phyloP scores from a whole-genome alignment of 2,113 vertebrate genomes.

The Emydura subglobosa region DNA sequence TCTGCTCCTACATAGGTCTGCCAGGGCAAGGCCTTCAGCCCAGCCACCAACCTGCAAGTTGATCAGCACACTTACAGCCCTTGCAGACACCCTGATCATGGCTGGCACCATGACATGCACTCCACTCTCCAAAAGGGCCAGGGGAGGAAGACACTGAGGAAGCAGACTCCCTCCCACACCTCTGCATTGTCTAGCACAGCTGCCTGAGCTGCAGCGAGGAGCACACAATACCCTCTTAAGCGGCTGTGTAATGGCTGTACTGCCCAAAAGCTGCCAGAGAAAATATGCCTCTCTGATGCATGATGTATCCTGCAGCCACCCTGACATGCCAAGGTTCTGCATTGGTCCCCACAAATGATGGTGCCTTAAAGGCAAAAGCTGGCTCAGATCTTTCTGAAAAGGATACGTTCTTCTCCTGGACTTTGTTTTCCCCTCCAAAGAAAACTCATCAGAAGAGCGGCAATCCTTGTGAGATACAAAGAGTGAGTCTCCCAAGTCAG shows the following conservation, averaged over 20 bases:
- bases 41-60: background rate
- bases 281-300: background rate
- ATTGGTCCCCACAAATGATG: background rate
- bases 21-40: accelerated
- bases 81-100: background rate
- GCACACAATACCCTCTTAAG: background rate
- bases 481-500: background rate
- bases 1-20: background rate
- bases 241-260: accelerated
- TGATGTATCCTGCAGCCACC: background rate
- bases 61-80: background rate
- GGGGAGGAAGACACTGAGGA: background rate
- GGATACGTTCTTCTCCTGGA: background rate
- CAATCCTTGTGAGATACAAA: background rate
- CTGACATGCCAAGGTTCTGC: background rate
- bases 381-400: background rate
- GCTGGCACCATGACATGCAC: background rate
- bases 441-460: background rate
- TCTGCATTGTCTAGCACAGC: accelerated
- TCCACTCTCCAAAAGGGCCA: background rate
- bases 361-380: background rate
- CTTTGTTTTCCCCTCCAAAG: background rate
- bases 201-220: background rate
- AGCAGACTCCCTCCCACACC: accelerated
- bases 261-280: accelerated